These are phyloP conservation scores for Leuctra nigra DNA, from an alignment of 2,888 invertebrate genomes.

Conservation along the genomic window DNA sequence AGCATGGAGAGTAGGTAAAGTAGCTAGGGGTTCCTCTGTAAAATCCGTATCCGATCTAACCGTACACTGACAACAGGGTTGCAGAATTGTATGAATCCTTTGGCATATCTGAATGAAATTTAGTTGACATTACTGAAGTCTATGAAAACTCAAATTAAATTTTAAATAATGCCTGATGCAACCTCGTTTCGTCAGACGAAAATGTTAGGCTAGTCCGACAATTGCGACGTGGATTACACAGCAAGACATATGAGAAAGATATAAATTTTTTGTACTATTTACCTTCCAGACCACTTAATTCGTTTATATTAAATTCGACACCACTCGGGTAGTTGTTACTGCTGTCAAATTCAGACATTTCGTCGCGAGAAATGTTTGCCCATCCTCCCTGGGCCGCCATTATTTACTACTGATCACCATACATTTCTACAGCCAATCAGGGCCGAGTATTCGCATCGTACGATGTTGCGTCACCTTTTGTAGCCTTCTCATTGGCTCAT, in stretches of 20 bases:
- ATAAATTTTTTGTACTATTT: constrained; percentile 34
- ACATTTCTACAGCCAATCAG: constrained; percentile 49
- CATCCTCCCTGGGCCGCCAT: constrained; percentile 38
- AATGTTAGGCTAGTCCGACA: too few relatives aligned
- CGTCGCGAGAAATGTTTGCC: constrained; percentile 35
- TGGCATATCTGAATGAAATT: too few relatives aligned
- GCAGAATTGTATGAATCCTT: too few relatives aligned
- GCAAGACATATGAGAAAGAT: constrained; percentile 15
- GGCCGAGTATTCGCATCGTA: constrained; percentile 45
- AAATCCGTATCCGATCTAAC: too few relatives aligned
- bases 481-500: neutral
- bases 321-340: constrained; percentile 41
- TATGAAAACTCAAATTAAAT: too few relatives aligned
- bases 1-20: too few relatives aligned
- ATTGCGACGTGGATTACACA: too few relatives aligned
- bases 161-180: too few relatives aligned
- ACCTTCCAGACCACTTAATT: constrained; percentile 65
- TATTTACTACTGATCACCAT: constrained; percentile 35
- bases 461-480: constrained; percentile 50
- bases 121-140: too few relatives aligned
- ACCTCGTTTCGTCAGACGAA: too few relatives aligned
- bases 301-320: constrained; percentile 59
- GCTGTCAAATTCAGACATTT: constrained; percentile 41
- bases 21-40: too few relatives aligned
- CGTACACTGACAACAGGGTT: too few relatives aligned